Evolutionary conservation across 2,888 invertebrate species (phyloP).

Genomic region (Marronus borbonicus): DNA sequence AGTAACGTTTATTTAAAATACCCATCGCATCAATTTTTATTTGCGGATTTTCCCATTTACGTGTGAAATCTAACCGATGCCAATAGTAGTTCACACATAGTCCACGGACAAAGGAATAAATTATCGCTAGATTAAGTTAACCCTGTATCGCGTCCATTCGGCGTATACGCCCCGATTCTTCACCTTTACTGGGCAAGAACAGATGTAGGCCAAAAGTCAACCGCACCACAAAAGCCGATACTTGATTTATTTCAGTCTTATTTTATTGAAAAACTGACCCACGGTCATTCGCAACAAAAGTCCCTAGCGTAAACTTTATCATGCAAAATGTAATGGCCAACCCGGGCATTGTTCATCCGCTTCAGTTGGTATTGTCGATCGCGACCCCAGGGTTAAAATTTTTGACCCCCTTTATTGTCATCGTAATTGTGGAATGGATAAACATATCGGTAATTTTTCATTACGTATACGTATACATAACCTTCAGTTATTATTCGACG

Average conservation of each 20-base stretch:
- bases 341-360: slow-evolving; percentile 63
- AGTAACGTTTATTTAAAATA: too few species aligned
- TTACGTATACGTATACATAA: slow-evolving; percentile 48
- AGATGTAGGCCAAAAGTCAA: slow-evolving; percentile 71
- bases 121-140: slow-evolving; percentile 59
- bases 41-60: neutral
- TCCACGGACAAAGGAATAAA: slow-evolving; percentile 57
- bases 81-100: slow-evolving; percentile 49
- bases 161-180: slow-evolving; percentile 58
- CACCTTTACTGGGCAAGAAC: slow-evolving; percentile 64
- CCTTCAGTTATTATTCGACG: neutral
- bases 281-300: slow-evolving; percentile 64
- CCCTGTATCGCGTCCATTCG: slow-evolving; percentile 50
- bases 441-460: slow-evolving; percentile 70
- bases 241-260: slow-evolving; percentile 68
- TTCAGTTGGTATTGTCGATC: slow-evolving; percentile 62
- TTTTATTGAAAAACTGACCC: slow-evolving; percentile 65
- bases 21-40: too few species aligned
- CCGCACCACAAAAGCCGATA: slow-evolving; percentile 66
- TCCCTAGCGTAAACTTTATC: slow-evolving; percentile 63
- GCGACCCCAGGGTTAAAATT: slow-evolving; percentile 68
- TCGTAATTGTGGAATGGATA: slow-evolving; percentile 62
- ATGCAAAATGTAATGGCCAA: slow-evolving; percentile 65
- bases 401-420: slow-evolving; percentile 69
- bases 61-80: slow-evolving; percentile 35